Percentiles rank a stretch among this genome's conserved stretches.
Evolutionary conservation across 1,140 invertebrate species (phyloP).

Genomic region (Patella vulgata): DNA sequence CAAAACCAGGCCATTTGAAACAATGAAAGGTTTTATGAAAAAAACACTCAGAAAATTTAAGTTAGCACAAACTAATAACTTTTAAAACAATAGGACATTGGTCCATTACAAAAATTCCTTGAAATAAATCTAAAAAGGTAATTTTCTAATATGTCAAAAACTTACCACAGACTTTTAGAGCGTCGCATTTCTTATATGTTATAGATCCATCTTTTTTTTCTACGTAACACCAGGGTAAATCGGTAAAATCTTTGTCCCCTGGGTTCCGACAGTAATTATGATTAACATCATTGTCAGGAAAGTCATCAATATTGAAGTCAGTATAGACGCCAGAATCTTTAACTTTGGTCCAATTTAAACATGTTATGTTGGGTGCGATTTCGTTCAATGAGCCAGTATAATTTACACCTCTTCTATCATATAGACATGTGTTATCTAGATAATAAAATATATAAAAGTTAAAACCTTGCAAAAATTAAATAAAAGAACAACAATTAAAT

Average conservation of each 20-base stretch:
- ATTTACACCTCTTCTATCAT: constrained; percentile 13
- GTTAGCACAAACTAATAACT: too few species aligned
- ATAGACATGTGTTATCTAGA: constrained; percentile 23
- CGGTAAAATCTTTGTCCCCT: background rate
- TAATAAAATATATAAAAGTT: constrained; percentile 6
- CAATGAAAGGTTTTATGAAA: too few species aligned
- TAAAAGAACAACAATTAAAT: too few species aligned
- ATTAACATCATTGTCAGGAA: constrained; percentile 4
- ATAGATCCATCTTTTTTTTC: background rate
- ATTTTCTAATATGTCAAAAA: too few species aligned
- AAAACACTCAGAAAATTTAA: too few species aligned
- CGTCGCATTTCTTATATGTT: background rate
- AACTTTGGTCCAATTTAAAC: constrained; percentile 11
- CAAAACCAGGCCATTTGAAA: too few species aligned
- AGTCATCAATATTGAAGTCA: background rate
- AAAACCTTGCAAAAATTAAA: background rate
- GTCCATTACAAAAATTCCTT: too few species aligned
- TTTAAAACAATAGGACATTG: too few species aligned
- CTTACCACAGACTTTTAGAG: constrained; percentile 8
- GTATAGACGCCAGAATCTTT: background rate
- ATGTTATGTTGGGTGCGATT: background rate
- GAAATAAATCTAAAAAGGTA: too few species aligned
- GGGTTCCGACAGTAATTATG: constrained; percentile 30
- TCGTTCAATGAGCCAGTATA: constrained; percentile 18
- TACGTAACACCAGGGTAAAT: constrained; percentile 8